phyloP scores from a whole-genome alignment of 2,113 vertebrate genomes.

The Strix uralensis region DNA sequence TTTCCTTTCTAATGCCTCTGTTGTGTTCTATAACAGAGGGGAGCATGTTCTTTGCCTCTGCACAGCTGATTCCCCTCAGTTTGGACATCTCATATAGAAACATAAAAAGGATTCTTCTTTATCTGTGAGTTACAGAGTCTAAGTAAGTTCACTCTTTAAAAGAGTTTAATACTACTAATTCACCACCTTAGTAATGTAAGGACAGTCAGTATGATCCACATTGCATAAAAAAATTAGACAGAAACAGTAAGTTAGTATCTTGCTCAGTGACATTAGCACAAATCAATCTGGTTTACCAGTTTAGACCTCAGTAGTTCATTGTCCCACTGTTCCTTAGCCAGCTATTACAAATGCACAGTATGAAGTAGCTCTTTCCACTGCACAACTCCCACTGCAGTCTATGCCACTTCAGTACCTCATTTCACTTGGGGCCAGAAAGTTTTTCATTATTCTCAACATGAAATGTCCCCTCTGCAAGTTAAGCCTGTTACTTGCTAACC shows the following conservation, averaged over 20 bases:
- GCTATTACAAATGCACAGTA: neutral
- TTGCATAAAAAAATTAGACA: neutral
- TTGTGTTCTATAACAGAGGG: neutral
- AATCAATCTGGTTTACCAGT: neutral
- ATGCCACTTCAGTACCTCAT: fast-evolving
- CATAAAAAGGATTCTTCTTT: neutral
- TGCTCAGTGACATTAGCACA: neutral
- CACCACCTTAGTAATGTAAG: neutral
- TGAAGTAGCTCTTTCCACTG: neutral
- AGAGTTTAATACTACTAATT: neutral
- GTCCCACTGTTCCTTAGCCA: neutral
- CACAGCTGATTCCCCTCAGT: neutral
- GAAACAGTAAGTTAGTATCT: neutral
- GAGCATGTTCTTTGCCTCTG: neutral
- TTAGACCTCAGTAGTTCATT: neutral
- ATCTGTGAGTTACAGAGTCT: neutral
- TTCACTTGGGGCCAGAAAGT: neutral
- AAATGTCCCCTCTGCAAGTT: neutral
- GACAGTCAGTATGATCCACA: neutral
- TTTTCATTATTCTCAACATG: neutral
- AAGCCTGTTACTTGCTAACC: neutral
- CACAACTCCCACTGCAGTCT: neutral
- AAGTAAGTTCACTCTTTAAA: neutral
- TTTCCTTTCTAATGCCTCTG: neutral
- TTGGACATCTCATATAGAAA: neutral